These are phyloP conservation scores for Lineus longissimus DNA, from an alignment of 1,140 invertebrate species.

Conservation along the genomic window DNA sequence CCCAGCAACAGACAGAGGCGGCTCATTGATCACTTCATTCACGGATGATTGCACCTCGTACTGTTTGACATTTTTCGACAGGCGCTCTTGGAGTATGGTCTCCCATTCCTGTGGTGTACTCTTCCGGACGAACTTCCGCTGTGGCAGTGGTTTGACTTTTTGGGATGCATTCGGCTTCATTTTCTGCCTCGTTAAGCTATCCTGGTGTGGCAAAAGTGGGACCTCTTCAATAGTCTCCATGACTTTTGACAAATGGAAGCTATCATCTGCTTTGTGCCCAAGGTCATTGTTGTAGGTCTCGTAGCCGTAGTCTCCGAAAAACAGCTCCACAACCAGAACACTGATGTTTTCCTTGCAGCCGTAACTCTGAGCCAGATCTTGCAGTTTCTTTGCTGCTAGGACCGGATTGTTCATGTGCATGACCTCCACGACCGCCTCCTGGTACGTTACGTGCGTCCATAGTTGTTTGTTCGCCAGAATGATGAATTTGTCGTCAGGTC, in stretches of 20 bases:
- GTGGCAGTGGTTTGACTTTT: background rate
- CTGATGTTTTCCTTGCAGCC: constrained; percentile 50
- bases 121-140: constrained; percentile 20
- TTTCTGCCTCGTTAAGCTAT: background rate
- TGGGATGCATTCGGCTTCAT: background rate
- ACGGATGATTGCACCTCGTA: constrained; percentile 31
- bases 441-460: constrained; percentile 46
- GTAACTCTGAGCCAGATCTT: constrained; percentile 52
- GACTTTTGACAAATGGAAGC: background rate
- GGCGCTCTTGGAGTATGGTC: constrained; percentile 31
- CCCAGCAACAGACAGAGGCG: too few relatives aligned
- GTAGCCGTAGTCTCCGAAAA: background rate
- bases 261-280: background rate
- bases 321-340: constrained; percentile 44
- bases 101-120: constrained; percentile 29
- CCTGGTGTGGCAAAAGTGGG: constrained; percentile 1
- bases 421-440: constrained; percentile 47
- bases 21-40: background rate
- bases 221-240: background rate
- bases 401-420: constrained; percentile 46
- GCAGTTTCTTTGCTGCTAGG: constrained; percentile 49
- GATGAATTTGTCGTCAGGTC: constrained; percentile 44
- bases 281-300: background rate
- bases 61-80: constrained; percentile 41
- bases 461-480: constrained; percentile 50